Base-by-base conservation (phyloP, 2,113 vertebrate species). In the Arenaria interpres region DNA sequence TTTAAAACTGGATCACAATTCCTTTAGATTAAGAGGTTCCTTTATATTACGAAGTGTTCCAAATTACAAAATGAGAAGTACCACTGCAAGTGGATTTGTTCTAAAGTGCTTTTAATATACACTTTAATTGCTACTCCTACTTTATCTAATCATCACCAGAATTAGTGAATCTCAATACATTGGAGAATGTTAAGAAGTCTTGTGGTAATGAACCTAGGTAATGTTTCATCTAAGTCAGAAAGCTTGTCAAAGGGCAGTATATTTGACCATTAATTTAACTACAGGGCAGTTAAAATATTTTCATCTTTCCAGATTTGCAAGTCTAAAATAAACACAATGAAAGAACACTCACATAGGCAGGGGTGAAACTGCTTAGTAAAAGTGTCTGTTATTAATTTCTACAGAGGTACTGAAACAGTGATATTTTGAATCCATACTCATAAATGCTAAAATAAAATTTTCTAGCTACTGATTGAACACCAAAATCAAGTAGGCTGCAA, bases 61-160 rank as follows among this genome's bases (percentile, higher is more conserved):
- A 93, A 92, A 93, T 89, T 96, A 77, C 88, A 96, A 94, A 96
- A 97, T 88, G 15, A 66, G 76, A 96, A 91, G 67, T 79, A 96
- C 11, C 69, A 50, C 59, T 89, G 24, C 60, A 90, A 96, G 78
- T 73, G 78, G 90, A 76, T 97, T 98, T 93, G 68, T 90, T 95
- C 83, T 96, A 71, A 98, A 97, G 83, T 96, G 73, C 83, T 97
- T 97, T 97, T 97, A 97, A 97, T 92, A 95, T 71, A 96, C 69
- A 90, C 73, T 96, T 96, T 96, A 97, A 97, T 96, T 97, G 91
- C 89, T 95, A 73, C 96, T 97, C 93, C 76, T 75, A 94, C 68
- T 96, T 95, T 80, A 90, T 84, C 93, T 97, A 95, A 97, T 97
- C 90, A 97, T 89, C 90, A 89, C 83, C 71, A 96, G 92, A 96